Evolutionary conservation across 1,140 invertebrate species (phyloP), one percentile per base, ranked within the genome.

Genomic region (Drosophila kikkawai): DNA sequence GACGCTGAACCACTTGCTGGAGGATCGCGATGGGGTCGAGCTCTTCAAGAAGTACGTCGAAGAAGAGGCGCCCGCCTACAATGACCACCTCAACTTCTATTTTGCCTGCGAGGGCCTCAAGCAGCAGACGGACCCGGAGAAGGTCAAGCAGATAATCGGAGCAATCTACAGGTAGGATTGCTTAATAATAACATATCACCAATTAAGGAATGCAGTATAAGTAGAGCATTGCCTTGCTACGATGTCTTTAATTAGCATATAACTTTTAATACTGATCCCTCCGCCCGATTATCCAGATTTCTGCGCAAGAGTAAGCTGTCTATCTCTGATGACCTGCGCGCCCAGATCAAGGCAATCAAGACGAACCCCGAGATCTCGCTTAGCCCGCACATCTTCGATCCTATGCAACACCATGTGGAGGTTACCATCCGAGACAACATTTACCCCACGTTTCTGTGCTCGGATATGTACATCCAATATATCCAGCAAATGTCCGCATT

Each of bases 61-160:
- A 81, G 95, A 97, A 82, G 97, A 98, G 93, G 96, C 96, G 64
- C 95, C 95, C 79, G 94, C 95, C 74, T 95, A 96, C 92, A 95
- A 96, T 56, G 96, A 96, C 93, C 94, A 96, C 42, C 95, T 98
- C 71, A 96, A 97, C 91, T 98, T 98, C 93, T 98, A 97, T 95
- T 98, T 98, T 93, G 97, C 97, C 48, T 98, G 97, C 93, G 96
- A 97, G 91, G 98, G 98, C 17, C 94, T 98, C 63, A 97, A 97
- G 85, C 96, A 96, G 88, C 95, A 97, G 87, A 94, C 94, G 68
- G 95, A 97, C 92, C 95, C 94, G 5, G 94, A 95, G 83, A 95
- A 95, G 88, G 95, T 97, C 70, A 94, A 95, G 70, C 95, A 96
- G 92, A 94, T 97, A 83, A 96, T 97, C 80, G 96, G 96, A 93